Percentiles rank a stretch among this genome's conserved stretches.
These are phyloP conservation scores for Chaetodon trifascialis DNA, from an alignment of 2,113 vertebrate genomes.

Conservation along the genomic window DNA sequence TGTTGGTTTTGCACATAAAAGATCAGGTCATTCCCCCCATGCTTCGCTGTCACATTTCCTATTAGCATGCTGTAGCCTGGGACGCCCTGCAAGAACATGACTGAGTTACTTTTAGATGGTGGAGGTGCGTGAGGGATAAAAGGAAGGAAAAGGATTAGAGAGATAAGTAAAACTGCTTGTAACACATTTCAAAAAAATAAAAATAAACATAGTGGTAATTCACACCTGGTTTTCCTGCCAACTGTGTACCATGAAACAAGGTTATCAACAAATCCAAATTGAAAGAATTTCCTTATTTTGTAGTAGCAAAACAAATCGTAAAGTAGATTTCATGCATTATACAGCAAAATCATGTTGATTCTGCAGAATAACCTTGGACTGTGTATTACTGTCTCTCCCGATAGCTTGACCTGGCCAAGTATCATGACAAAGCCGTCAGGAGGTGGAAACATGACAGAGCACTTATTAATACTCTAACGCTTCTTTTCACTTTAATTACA, in stretches of 20 bases:
- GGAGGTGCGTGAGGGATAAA: conserved; percentile 21
- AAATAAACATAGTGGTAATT: not conserved
- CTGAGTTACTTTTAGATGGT: conserved; percentile 38
- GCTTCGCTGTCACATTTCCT: conserved; percentile 14
- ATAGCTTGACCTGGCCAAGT: not conserved
- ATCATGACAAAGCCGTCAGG: conserved; percentile 32
- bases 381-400: not conserved
- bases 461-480: conserved; percentile 29
- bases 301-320: too few species aligned
- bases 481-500: conserved; percentile 55
- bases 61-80: conserved; percentile 24
- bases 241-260: not conserved
- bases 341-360: not conserved
- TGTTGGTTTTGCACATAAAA: conserved; percentile 34
- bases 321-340: too few species aligned
- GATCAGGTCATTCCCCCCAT: conserved; percentile 8
- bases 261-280: too few species aligned
- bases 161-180: conserved; percentile 1
- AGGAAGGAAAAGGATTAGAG: conserved; percentile 28
- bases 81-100: not conserved
- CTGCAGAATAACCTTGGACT: conserved; percentile 34
- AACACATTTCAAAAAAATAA: not conserved
- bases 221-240: not conserved
- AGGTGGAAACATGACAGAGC: conserved; percentile 20
- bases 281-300: too few species aligned